Base-by-base conservation (phyloP, 2,113 vertebrate genomes). In the Oceanodroma tethys region DNA sequence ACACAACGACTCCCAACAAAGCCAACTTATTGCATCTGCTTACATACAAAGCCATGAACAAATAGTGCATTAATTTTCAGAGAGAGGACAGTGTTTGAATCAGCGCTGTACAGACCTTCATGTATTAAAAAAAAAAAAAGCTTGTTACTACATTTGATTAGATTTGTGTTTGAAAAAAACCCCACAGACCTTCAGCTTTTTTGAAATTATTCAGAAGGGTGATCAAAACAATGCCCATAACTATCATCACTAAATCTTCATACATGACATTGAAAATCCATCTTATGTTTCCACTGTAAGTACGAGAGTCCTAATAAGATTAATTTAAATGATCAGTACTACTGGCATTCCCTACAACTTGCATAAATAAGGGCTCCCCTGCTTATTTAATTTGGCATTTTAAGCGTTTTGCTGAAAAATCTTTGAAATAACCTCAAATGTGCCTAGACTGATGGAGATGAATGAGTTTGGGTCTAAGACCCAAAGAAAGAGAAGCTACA, bases 371-470 rank as follows among this genome's bases (percentile, higher is more conserved):
- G 43, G 32, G 16, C 48, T 94, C 21, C 18, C 19, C 63, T 87
- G 40, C 43, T 95, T 76, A 52, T 90, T 96, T 93, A 42, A 58
- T 80, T 92, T 95, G 66, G 48, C 66, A 62, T 88, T 91, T 84
- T 22, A 74, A 81, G 13, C 1, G 13, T 83, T 94, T 86, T 13
- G 4, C 55, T 86, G 72, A 73, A 78, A 88, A 92, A 74, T 45
- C 45, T 97, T 93, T 92, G 79, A 43, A 96, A 95, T 40, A 81
- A 66, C 27, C 45, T 71, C 70, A 78, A 43, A 62, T 0, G 0
- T 88, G 52, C 60, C 38, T 71, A 52, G 25, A 34, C 32, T 76
- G 56, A 74, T 43, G 36, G 59, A 78, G 26, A 26, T n/a, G 2
- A 60, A 4, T 38, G 75, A 43, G 8, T 75, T 55, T 48, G 17